Conservation (phyloP, 2,888 invertebrate genomes). For the Monochamus alternatus region DNA sequence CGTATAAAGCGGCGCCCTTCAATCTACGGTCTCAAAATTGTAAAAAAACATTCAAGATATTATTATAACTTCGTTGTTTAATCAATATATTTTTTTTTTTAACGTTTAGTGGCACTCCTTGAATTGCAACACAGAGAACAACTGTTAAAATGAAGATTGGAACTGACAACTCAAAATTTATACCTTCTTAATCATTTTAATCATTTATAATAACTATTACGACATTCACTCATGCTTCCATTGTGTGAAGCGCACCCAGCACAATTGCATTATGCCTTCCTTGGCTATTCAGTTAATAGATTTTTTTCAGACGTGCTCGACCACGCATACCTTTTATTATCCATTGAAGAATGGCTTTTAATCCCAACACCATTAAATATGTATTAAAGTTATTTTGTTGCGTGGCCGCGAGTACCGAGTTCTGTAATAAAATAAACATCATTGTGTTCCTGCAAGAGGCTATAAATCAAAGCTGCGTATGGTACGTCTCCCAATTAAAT, state of each 20-base stretch:
- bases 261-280: neutral
- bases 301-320: neutral
- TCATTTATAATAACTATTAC: too few relatives aligned
- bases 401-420: slow-evolving; percentile 5
- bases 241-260: neutral
- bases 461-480: slow-evolving; percentile 16
- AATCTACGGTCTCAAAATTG: too few relatives aligned
- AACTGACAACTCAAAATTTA: too few relatives aligned
- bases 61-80: too few relatives aligned
- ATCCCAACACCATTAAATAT: slow-evolving; percentile 9
- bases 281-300: neutral
- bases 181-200: too few relatives aligned
- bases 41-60: too few relatives aligned
- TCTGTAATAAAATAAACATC: slow-evolving; percentile 15
- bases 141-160: too few relatives aligned
- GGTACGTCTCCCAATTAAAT: neutral
- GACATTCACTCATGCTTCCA: too few relatives aligned
- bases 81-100: too few relatives aligned
- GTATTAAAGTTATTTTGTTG: slow-evolving; percentile 23
- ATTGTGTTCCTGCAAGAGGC: slow-evolving; percentile 16
- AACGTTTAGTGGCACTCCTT: too few relatives aligned
- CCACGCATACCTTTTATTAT: neutral
- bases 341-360: neutral
- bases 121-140: too few relatives aligned
- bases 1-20: too few relatives aligned